Base-by-base conservation (phyloP, 2,113 vertebrate species). In the Leucosticte australis region DNA sequence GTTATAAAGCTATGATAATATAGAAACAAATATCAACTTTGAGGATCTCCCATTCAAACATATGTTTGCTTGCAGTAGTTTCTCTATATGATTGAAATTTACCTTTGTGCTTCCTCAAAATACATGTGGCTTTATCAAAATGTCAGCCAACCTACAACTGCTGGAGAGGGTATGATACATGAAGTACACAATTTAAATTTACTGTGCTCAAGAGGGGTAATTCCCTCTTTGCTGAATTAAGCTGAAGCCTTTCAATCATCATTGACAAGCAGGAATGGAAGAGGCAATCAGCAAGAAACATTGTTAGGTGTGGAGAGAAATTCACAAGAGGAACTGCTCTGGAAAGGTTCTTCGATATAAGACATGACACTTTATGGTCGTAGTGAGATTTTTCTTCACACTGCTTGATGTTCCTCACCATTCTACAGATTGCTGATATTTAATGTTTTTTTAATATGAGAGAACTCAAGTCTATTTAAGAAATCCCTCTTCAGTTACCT, bases 181-280 rank as follows among this genome's bases (percentile, higher is more conserved):
- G 37, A 83, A 67, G 42, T 19, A 33, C 13, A 2, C 0, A 0
- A 69, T 78, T 83, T 69, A 82, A 93, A 79, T 42, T 83, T 83
- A 62, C 65, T 91, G 13, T 35, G 13, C 50, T 92, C 55, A 94
- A 50, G 42, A 19, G 7, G 13, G 19, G 9, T 56, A 80, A 77
- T 64, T 82, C 80, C 60, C 81, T 87, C 44, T 92, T 59, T 91
- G 31, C 52, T n/a, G 59, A 93, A 74, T 87, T 93, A 82, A 92
- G 35, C 9, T 50, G 49, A 49, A 91, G 39, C 55, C 41, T 33
- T 90, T 94, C 62, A 60, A 53, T 73, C 55, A 65, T 39, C 55
- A 50, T 16, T 53, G 75, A 62, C 65, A 87, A 94, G 53, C 35
- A 96, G 63, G 49, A 94, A 65, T 39, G 53, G 95, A 75, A 92